Base-by-base conservation (phyloP, 2,797 vertebrate species). In the Morelia viridis region DNA sequence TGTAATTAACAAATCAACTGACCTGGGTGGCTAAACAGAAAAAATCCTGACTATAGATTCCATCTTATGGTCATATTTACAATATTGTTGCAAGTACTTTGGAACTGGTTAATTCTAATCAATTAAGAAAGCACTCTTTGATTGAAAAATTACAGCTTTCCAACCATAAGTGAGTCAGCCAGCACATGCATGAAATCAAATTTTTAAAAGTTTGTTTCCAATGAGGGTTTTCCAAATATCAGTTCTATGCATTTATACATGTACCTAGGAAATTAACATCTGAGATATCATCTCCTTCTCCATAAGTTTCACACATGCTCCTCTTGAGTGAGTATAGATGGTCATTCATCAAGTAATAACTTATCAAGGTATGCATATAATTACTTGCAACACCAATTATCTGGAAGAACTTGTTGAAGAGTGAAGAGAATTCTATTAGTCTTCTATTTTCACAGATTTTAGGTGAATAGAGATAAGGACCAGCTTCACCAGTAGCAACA, bases 1-100 rank as follows among this genome's bases (percentile, higher is more conserved):
- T 46, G 13, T 80, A 68, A 62, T 15, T 50, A 62, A 28, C 46
- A 57, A 24, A 50, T 85, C 90, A 80, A 89, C 24, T 35, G 2
- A 85, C 17, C 13, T 28, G 17, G 13, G 31, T n/a, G 50, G 28
- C 10, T 35, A 93, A 60, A 46, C 12, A 15, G 41, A 68, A 89
- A 19, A 88, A 35, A 4, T 85, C 0, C 15, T 85, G n/a, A 56
- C 83, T 41, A 24, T n/a, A 56, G 13, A 65, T 85, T 91, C 46
- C 50, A 60, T 26, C 41, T 26, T 13, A 60, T 19, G 64, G 8
- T 26, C 24, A 50, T 89, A 58, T 71, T 92, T 58, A 28, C 50
- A 85, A 85, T 7, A 31, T n/a, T 35, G 60, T 71, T 94, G 56
- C 88, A 88, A 85, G 26, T 65, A 46, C 28, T 95, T 60, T 2